Percentiles rank a stretch among this genome's conserved stretches.
Conservation (phyloP, 2,888 invertebrate species). For the Lithophane leautieri region DNA sequence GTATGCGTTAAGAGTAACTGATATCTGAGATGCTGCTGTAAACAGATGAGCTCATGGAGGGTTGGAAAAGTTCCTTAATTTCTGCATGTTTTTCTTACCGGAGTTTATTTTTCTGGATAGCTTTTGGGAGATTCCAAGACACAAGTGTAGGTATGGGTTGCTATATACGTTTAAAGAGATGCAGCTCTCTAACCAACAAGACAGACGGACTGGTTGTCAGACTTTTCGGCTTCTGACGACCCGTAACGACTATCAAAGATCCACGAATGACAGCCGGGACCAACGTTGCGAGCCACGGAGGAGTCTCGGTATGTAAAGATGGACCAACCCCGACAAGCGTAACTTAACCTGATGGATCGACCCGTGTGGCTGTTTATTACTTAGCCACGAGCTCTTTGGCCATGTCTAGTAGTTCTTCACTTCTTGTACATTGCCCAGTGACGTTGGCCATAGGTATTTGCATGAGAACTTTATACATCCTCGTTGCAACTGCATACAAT, state of each 20-base stretch:
- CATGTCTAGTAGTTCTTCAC: not conserved
- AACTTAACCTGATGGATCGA: no score
- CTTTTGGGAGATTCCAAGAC: not conserved
- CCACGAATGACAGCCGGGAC: no score
- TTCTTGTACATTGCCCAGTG: constrained; percentile 2
- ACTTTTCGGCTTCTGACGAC: no score
- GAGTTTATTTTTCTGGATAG: not conserved
- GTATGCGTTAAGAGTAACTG: constrained; percentile 15
- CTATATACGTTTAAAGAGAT: not conserved
- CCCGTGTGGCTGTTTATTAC: no score
- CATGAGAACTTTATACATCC: constrained; percentile 40
- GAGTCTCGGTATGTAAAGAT: no score
- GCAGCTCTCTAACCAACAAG: not conserved
- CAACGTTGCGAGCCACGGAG: no score
- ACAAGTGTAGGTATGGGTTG: not conserved
- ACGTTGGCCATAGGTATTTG: constrained; percentile 12
- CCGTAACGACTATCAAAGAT: no score
- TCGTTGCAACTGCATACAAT: constrained; percentile 55
- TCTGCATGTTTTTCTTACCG: not conserved
- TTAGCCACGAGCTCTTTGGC: no score
- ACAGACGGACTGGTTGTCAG: no score
- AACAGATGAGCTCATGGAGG: constrained; percentile 26
- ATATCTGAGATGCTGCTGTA: constrained; percentile 4
- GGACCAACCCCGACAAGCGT: no score
- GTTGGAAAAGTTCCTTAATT: not conserved